Base-by-base conservation (phyloP, 1,140 invertebrate species). In the Monomorium pharaonis region DNA sequence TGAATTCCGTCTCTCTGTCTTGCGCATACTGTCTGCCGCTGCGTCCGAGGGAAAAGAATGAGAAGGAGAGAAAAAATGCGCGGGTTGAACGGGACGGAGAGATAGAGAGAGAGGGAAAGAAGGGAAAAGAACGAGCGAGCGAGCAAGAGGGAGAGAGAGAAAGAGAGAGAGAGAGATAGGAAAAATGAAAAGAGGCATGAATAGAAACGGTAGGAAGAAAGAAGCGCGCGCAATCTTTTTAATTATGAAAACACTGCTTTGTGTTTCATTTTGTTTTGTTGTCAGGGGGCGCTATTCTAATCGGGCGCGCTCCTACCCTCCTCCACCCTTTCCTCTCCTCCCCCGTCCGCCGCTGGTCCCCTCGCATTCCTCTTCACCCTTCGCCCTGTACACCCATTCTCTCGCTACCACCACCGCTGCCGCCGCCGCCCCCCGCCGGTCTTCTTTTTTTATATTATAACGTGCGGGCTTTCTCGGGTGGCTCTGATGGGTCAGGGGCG, bases 261-360 rank as follows among this genome's bases (percentile, higher is more conserved):
- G 91, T 92, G 90, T 92, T 92, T 91, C 91, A 92, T 92, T 92
- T 92, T 92, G 91, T 92, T 92, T 92, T 92, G 91, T 92, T 91
- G 91, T 92, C 91, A 91, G 90, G 81, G 86, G 85, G 74, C 80
- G 91, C 88, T 91, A 91, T 91, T 91, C 91, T 91, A 91, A 90
- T 91, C 91, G 88, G 86, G 76, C 75, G 76, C 75, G 63, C 74
- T 77, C 77, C 86, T 86, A 77, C 70, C 83, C 69, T 78, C 78
- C 47, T 30, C 60, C 78, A 62, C 83, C 30, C 56, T 37, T 7
- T 37, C 37, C 4, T n/a, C n/a, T n/a, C n/a, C 37, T 37, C 37
- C 37, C 72, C 65, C 77, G 67, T 81, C n/a, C 47, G 27, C 58
- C 37, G 37, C 24, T n/a, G 12, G 37, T 37, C 37, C 18, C 51